These are phyloP conservation scores for Paedocypris sp. DNA, from an alignment of 2,113 vertebrate species.

Conservation along the genomic window DNA sequence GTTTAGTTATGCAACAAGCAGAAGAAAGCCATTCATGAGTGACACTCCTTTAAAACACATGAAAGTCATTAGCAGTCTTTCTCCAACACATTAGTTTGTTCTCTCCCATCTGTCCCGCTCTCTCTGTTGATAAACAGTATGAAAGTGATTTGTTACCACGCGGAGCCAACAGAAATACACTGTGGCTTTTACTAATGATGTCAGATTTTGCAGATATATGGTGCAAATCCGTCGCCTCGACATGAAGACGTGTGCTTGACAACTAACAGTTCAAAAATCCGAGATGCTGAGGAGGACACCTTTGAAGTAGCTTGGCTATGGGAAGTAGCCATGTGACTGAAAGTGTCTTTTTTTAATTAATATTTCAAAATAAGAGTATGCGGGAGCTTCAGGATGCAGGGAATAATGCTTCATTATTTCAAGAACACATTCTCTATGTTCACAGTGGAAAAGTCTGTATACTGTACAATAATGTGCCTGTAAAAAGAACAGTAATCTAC, in stretches of 20 bases:
- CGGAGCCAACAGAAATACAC: constrained; percentile 17
- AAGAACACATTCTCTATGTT: too few relatives aligned
- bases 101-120: constrained; percentile 2
- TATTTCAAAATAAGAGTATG: too few relatives aligned
- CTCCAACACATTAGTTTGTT: not conserved
- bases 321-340: too few relatives aligned
- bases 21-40: constrained; percentile 16
- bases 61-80: not conserved
- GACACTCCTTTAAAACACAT: constrained; percentile 6
- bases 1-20: constrained; percentile 11
- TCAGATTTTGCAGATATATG: not conserved
- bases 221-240: not conserved
- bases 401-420: too few relatives aligned
- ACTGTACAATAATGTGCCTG: too few relatives aligned
- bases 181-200: constrained; percentile 8
- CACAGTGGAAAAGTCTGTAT: too few relatives aligned
- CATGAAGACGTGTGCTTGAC: not conserved
- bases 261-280: not conserved
- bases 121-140: constrained; percentile 29
- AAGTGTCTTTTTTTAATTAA: too few relatives aligned
- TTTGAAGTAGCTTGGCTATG: too few relatives aligned
- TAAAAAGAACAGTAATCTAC: too few relatives aligned
- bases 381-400: too few relatives aligned
- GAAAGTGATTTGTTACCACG: not conserved
- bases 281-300: too few relatives aligned